These are phyloP conservation scores for Platynereis dumerilii DNA, from an alignment of 2,888 invertebrate genomes.

Conservation along the genomic window DNA sequence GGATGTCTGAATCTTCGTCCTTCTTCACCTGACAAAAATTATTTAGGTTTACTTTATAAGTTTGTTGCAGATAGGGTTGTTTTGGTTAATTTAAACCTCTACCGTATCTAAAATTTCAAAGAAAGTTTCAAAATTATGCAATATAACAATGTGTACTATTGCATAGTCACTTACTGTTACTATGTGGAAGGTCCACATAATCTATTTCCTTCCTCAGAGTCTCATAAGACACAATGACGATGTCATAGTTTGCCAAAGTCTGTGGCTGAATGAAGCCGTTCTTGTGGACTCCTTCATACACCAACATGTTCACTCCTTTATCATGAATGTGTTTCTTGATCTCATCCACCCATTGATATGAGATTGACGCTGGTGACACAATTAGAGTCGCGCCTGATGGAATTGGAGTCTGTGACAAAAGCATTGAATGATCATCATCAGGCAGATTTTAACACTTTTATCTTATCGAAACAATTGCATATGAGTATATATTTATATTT, in stretches of 20 bases:
- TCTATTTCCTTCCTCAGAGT: constrained; percentile 71
- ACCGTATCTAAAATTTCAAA: too few species aligned
- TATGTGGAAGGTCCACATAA: constrained; percentile 68
- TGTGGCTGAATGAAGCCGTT: constrained; percentile 71
- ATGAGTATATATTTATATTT: too few species aligned
- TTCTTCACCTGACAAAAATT: constrained; percentile 42
- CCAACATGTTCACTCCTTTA: constrained; percentile 61
- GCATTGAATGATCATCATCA: constrained; percentile 4
- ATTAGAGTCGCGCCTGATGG: constrained; percentile 74
- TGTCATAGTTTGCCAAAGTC: constrained; percentile 71
- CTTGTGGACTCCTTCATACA: constrained; percentile 66
- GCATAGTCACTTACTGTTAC: constrained; percentile 60
- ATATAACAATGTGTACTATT: too few species aligned
- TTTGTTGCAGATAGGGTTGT: too few species aligned
- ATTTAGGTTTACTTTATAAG: too few species aligned
- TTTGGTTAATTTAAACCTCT: too few species aligned
- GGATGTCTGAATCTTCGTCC: constrained; percentile 67
- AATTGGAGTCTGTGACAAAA: constrained; percentile 63
- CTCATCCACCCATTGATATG: constrained; percentile 77
- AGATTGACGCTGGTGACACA: constrained; percentile 73
- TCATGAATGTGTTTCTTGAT: constrained; percentile 70
- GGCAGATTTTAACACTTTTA: neutral
- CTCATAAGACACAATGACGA: constrained; percentile 77
- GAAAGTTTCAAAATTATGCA: too few species aligned
- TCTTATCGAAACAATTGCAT: too few species aligned